Percentiles rank a stretch among this genome's conserved stretches.
Conservation (phyloP, 2,888 invertebrate species). For the Synanthedon formicaeformis region DNA sequence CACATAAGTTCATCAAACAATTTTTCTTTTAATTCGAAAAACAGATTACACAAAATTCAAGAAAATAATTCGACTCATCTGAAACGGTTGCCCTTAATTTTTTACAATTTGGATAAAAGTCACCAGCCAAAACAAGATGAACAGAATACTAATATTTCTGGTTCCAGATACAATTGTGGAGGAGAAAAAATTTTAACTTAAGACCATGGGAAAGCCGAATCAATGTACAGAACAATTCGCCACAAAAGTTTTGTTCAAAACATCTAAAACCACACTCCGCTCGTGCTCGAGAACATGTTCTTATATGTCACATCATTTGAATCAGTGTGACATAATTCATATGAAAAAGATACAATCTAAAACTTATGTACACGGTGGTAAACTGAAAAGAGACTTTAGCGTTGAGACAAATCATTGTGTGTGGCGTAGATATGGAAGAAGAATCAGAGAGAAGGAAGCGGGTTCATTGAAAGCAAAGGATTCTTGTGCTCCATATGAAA, state of each 20-base stretch:
- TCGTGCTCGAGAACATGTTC: constrained; percentile 36
- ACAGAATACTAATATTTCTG: constrained; percentile 50
- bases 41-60: no score
- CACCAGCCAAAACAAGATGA: constrained; percentile 19
- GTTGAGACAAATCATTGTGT: constrained; percentile 50
- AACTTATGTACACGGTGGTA: constrained; percentile 5
- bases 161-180: constrained; percentile 36
- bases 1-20: no score
- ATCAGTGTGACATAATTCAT: constrained; percentile 22
- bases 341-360: constrained; percentile 27
- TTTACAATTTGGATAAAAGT: no score
- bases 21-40: no score
- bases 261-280: constrained; percentile 27
- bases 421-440: constrained; percentile 35
- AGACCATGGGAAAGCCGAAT: neutral
- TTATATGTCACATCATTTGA: constrained; percentile 26
- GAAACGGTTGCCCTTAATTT: no score
- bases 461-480: constrained; percentile 25
- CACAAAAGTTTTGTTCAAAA: constrained; percentile 37
- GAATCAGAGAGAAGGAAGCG: constrained; percentile 24
- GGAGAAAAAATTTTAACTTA: neutral
- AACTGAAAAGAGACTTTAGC: constrained; percentile 40
- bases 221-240: neutral
- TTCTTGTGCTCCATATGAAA: constrained; percentile 24
- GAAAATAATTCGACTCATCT: no score